Percentiles rank a stretch among this genome's conserved stretches.
Conservation (phyloP, 2,113 vertebrate species). For the Bos taurus region ARS-UCD2.0 NC_037329.1:101408501-101409000, state of each 20-base stretch:
- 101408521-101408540: neutral
- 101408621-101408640: constrained; percentile 20
- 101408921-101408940: neutral
- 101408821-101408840: neutral
- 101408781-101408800: neutral
- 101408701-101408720: constrained; percentile 52
- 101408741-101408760: neutral
- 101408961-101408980: neutral
- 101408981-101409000: neutral
- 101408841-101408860: neutral
- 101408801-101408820: neutral
- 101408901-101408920: neutral
- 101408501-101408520: neutral
- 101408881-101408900: neutral
- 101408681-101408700: constrained; percentile 71
- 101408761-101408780: neutral
- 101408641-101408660: constrained; percentile 52
- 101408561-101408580: neutral
- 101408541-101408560: neutral
- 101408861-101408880: neutral
- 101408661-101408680: constrained; percentile 71
- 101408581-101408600: neutral
- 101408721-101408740: constrained; percentile 72
- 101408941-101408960: neutral
- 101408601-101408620: constrained; percentile 55